Percentiles rank a stretch among this genome's conserved stretches.
Conservation (phyloP, 2,888 invertebrate genomes). For the Cerastoderma edule region DNA sequence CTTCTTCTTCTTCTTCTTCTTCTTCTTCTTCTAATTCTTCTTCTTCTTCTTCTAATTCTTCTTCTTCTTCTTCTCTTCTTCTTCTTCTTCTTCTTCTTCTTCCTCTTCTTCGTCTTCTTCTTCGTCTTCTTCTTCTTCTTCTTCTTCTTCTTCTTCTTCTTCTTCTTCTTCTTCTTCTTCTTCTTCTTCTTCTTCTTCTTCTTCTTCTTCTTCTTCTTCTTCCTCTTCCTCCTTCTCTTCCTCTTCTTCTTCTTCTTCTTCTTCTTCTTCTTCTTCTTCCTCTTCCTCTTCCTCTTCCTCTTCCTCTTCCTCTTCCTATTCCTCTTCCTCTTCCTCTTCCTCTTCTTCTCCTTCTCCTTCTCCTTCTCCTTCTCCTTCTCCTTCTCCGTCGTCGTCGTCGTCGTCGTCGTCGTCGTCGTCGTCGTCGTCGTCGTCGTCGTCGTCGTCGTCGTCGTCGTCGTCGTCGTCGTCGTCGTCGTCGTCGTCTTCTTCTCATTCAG, state of each 20-base stretch:
- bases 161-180: conserved; percentile 1
- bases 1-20: conserved; percentile 20
- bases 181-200: conserved; percentile 13
- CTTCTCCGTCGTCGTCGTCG: background rate
- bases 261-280: conserved; percentile 9
- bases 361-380: background rate
- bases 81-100: conserved; percentile 13
- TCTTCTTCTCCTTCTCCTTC: background rate
- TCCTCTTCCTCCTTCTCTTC: background rate
- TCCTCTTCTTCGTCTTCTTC: background rate
- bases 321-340: background rate
- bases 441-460: conserved; percentile 12
- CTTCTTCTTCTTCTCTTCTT: conserved; percentile 16
- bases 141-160: conserved; percentile 1
- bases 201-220: conserved; percentile 14
- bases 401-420: conserved; percentile 13
- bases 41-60: no score
- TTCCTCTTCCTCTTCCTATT: background rate
- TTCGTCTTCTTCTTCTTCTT: background rate
- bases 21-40: no score
- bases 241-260: background rate
- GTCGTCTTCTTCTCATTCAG: conserved; percentile 15
- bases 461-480: conserved; percentile 22
- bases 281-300: background rate
- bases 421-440: conserved; percentile 20